Evolutionary conservation across 1,140 invertebrate genomes (phyloP).

Genomic region (Drosophila pandora): DNA sequence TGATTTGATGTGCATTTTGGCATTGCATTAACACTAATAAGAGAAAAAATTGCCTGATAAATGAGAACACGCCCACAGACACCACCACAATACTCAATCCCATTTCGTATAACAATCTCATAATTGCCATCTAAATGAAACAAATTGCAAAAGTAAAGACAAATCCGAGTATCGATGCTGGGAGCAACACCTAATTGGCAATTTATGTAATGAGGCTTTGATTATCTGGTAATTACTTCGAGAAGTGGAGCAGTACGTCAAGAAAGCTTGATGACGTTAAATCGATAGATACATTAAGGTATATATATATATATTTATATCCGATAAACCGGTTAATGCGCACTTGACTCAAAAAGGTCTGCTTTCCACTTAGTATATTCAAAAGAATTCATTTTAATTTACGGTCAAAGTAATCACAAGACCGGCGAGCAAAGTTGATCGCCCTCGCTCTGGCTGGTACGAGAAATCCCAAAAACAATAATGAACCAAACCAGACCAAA

Average conservation of each 20-base stretch:
- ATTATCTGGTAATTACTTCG: slow-evolving; percentile 50
- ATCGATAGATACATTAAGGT: slow-evolving; percentile 30
- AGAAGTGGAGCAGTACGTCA: slow-evolving; percentile 51
- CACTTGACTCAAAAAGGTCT: slow-evolving; percentile 45
- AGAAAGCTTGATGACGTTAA: slow-evolving; percentile 56
- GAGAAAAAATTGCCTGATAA: slow-evolving; percentile 52
- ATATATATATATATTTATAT: slow-evolving; percentile 4
- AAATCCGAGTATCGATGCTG: slow-evolving; percentile 37
- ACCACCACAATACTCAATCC: slow-evolving; percentile 2
- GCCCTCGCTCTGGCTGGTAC: slow-evolving; percentile 73
- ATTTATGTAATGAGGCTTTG: slow-evolving; percentile 57
- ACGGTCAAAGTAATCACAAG: slow-evolving; percentile 59
- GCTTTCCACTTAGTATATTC: slow-evolving; percentile 40
- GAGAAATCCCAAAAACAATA: slow-evolving; percentile 42
- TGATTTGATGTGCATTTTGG: slow-evolving; percentile 50
- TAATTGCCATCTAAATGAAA: slow-evolving; percentile 66
- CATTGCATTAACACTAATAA: slow-evolving; percentile 54
- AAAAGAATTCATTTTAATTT: slow-evolving; percentile 56
- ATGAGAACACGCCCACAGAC: slow-evolving; percentile 56
- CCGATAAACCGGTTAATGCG: slow-evolving; percentile 61
- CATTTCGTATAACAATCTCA: slow-evolving; percentile 30
- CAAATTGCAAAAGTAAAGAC: slow-evolving; percentile 51
- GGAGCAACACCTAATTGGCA: slow-evolving; percentile 56
- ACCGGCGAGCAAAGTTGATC: slow-evolving; percentile 65
- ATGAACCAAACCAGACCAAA: slow-evolving; percentile 32